Evolutionary conservation across 2,797 vertebrate species (phyloP), one percentile per base, ranked within the genome.

Genomic region (Iguana delicatissima): DNA sequence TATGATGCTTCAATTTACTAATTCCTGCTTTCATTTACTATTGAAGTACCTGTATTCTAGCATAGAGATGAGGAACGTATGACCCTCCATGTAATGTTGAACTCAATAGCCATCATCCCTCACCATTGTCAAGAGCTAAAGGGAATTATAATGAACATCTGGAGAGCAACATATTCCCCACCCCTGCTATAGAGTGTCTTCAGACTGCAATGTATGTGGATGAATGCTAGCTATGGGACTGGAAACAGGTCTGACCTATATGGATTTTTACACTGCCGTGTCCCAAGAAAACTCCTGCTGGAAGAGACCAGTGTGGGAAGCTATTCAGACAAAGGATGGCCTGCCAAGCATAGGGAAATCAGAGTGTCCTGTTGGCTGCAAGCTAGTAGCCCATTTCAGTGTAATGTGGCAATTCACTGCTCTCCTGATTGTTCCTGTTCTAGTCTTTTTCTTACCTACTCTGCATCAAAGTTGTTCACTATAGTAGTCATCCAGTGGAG

Each of bases 21-120:
- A 57, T 86, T 86, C 89, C 59, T 64, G 35, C 20, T 81, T 90
- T 67, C 76, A 46, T 86, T 86, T 35, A 62, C n/a, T 38, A 5
- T 85, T 74, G 88, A 74, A 80, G 38, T 80, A 18, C 64, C 13
- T 62, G 55, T 35, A 72, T 22, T 86, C 22, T 46, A 59, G 55
- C 20, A 42, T 18, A 79, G 24, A 38, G 77, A 79, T 50, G 24
- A 50, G 77, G 42, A 79, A 79, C 24, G 38, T 50, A 29, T 29
- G 24, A 26, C 20, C 14, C 46, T 42, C 73, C 64, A 85, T 35
- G 24, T 57, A 72, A 50, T 80, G 38, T 22, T 79, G 26, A 46
- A 79, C 42, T 50, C 46, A 42, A 13, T 4, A 26, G 42, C 1
- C 74, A 22, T 46, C 74, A 42, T 29, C 32, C 67, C 29, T 13